phyloP scores from a whole-genome alignment of 2,113 vertebrate genomes.

The Orcinus orca region DNA sequence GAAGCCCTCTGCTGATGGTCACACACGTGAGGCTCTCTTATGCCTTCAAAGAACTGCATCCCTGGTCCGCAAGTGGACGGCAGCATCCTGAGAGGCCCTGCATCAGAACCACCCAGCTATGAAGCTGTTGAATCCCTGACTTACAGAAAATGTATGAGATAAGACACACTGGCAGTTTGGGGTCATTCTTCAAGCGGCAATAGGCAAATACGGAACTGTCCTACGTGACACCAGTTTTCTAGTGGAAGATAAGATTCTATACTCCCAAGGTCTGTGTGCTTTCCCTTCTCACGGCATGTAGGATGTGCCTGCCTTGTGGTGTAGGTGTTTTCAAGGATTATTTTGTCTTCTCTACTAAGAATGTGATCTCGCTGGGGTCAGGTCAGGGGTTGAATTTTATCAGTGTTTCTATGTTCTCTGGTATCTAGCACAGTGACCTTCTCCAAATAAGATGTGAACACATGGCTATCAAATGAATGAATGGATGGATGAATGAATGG shows the following conservation, averaged over 20 bases:
- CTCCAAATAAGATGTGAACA: neutral
- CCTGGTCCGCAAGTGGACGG: fast-evolving
- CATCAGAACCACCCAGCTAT: fast-evolving
- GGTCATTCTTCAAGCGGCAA: neutral
- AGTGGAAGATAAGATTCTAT: neutral
- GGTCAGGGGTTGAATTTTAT: neutral
- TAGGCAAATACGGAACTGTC: neutral
- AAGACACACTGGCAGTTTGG: neutral
- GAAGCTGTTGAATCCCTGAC: neutral
- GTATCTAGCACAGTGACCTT: neutral
- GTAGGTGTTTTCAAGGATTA: neutral
- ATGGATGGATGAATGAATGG: neutral
- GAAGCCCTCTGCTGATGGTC: neutral
- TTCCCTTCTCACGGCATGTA: neutral
- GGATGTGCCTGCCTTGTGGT: fast-evolving
- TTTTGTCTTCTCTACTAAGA: neutral
- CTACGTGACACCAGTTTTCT: too few relatives aligned
- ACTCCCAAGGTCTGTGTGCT: neutral
- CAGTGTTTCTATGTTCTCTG: neutral
- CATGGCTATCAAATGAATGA: fast-evolving
- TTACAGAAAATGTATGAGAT: neutral
- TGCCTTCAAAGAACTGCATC: fast-evolving
- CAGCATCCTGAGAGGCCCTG: fast-evolving
- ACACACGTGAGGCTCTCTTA: too few relatives aligned
- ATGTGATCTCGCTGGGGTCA: fast-evolving